A percentile compares a stretch with the other conserved stretches of the same genome.
phyloP scores from a whole-genome alignment of 2,113 vertebrate genomes.

The Leiothrix lutea region DNA sequence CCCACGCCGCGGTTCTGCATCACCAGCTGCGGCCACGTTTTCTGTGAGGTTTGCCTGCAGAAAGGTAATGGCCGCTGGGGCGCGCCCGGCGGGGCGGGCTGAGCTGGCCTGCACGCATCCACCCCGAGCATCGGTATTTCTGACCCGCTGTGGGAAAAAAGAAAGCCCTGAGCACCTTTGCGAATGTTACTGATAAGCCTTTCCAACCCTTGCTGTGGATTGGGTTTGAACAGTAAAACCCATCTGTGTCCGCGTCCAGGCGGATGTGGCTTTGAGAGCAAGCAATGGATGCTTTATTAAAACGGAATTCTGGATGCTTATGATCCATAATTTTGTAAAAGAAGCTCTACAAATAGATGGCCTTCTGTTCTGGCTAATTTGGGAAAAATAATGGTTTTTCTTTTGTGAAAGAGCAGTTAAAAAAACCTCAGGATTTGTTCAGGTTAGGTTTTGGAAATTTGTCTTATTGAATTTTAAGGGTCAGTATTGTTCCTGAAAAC shows the following conservation, averaged over 20 bases:
- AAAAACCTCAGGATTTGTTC: background rate
- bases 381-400: rapidly evolving
- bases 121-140: rapidly evolving
- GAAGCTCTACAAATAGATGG: too few relatives aligned
- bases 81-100: background rate
- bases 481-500: background rate
- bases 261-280: background rate
- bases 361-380: background rate
- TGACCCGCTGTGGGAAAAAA: background rate
- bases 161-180: background rate
- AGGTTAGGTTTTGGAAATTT: background rate
- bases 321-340: too few relatives aligned
- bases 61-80: slow-evolving; percentile 74
- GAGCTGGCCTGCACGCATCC: rapidly evolving
- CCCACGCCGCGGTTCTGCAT: slow-evolving; percentile 72
- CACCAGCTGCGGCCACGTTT: slow-evolving; percentile 86
- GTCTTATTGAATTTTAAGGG: background rate
- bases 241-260: background rate
- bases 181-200: background rate
- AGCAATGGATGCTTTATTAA: background rate
- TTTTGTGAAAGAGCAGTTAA: background rate
- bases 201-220: background rate
- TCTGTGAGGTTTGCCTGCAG: slow-evolving; percentile 82
- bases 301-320: background rate
- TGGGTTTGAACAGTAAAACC: background rate